Conservation (phyloP, 64 coral and sea anemone species). For the Montipora capricornis region DNA sequence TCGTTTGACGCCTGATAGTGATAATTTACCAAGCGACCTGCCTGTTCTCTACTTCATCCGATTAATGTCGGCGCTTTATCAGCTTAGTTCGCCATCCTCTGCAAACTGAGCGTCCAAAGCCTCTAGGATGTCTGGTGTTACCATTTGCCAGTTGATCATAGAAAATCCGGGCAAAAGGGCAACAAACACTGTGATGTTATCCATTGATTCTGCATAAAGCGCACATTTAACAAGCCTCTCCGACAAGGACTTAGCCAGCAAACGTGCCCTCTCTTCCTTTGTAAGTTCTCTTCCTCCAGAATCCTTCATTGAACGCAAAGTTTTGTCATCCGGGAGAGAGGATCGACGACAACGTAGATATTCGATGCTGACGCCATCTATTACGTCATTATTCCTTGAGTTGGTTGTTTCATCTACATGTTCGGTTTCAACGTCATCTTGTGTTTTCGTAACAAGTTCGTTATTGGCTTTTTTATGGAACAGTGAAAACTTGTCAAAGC, state of each 20-base stretch:
- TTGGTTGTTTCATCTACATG: not conserved
- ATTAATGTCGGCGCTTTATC: not conserved
- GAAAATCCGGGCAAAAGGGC: constrained; percentile 85
- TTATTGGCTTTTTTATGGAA: not conserved
- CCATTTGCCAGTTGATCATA: constrained; percentile 61
- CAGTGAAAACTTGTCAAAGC: not conserved
- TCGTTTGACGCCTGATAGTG: no score
- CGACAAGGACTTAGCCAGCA: constrained; percentile 75
- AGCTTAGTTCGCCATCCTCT: not conserved
- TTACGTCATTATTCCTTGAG: not conserved
- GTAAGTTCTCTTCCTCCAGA: constrained; percentile 38
- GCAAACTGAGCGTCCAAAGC: constrained; percentile 35
- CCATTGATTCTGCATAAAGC: constrained; percentile 77
- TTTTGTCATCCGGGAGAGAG: constrained; percentile 34
- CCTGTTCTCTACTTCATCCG: no score
- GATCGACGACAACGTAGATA: constrained; percentile 43
- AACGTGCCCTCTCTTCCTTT: constrained; percentile 62
- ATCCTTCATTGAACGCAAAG: not conserved
- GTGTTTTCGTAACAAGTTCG: not conserved
- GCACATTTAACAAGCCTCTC: constrained; percentile 85
- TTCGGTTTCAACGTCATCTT: not conserved
- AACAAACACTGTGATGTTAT: constrained; percentile 86
- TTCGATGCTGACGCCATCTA: constrained; percentile 3
- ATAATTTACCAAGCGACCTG: no score
- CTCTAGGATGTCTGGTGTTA: constrained; percentile 43